These are phyloP conservation scores for Mormoops blainvillei DNA, from an alignment of 2,113 vertebrate species.

Conservation along the genomic window DNA sequence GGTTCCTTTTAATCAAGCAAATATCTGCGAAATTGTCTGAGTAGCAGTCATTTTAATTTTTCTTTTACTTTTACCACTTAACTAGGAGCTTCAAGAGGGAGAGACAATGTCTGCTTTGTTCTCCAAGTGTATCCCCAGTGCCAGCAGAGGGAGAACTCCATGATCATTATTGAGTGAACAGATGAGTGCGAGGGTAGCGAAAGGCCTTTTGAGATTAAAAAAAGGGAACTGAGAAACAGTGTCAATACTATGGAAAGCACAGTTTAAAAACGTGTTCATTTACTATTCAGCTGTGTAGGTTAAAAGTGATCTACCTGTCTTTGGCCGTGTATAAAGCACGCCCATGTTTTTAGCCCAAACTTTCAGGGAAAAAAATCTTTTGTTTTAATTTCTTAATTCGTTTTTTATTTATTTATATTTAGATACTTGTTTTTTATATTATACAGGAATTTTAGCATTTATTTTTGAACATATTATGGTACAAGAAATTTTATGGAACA, in stretches of 20 bases:
- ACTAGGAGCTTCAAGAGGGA: background rate
- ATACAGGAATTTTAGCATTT: too few relatives aligned
- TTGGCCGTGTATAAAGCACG: too few relatives aligned
- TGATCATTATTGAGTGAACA: background rate
- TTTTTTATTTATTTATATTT: too few relatives aligned
- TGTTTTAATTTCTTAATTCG: too few relatives aligned
- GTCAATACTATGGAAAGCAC: background rate
- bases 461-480: too few relatives aligned
- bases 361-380: too few relatives aligned
- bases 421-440: too few relatives aligned
- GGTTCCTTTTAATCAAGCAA: background rate
- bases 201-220: background rate
- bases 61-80: background rate
- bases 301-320: background rate
- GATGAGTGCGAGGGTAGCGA: background rate
- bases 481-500: too few relatives aligned
- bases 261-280: background rate
- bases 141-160: background rate
- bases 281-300: background rate
- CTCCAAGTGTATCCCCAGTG: background rate
- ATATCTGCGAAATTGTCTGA: background rate
- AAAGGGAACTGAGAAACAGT: background rate
- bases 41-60: background rate
- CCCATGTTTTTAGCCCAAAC: too few relatives aligned
- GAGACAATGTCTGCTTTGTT: background rate